Conservation (phyloP, 2,888 invertebrate species). For the Monoplex corrugatus region DNA sequence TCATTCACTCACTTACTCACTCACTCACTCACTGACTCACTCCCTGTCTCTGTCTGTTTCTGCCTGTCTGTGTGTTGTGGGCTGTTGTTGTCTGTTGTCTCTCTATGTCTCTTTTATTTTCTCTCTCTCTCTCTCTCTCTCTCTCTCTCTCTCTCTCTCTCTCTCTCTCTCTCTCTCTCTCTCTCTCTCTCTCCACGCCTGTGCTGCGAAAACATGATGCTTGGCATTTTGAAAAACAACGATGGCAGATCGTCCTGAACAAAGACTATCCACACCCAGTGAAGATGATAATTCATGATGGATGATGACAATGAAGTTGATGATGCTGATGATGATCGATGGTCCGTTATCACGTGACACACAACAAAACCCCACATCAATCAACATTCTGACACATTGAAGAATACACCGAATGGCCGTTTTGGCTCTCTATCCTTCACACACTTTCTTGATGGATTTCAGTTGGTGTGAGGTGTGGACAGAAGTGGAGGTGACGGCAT, state of each 20-base stretch:
- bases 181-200: background rate
- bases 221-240: too few relatives aligned
- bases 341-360: background rate
- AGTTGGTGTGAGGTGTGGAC: slow-evolving; percentile 32
- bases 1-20: background rate
- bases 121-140: slow-evolving; percentile 16
- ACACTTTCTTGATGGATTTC: background rate
- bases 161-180: slow-evolving; percentile 1
- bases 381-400: background rate
- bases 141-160: slow-evolving; percentile 30
- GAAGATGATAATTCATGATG: too few relatives aligned
- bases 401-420: too few relatives aligned
- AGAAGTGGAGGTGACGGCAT: background rate
- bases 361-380: background rate
- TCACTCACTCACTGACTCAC: background rate
- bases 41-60: background rate
- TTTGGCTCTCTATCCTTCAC: background rate
- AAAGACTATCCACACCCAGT: too few relatives aligned
- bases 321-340: background rate
- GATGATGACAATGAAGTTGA: too few relatives aligned
- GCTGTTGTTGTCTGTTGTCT: too few relatives aligned
- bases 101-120: background rate
- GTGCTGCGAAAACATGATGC: too few relatives aligned
- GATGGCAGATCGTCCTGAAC: too few relatives aligned
- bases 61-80: background rate